These are phyloP conservation scores for Xiphydria camelus DNA, from an alignment of 2,888 invertebrate genomes.

Conservation along the genomic window DNA sequence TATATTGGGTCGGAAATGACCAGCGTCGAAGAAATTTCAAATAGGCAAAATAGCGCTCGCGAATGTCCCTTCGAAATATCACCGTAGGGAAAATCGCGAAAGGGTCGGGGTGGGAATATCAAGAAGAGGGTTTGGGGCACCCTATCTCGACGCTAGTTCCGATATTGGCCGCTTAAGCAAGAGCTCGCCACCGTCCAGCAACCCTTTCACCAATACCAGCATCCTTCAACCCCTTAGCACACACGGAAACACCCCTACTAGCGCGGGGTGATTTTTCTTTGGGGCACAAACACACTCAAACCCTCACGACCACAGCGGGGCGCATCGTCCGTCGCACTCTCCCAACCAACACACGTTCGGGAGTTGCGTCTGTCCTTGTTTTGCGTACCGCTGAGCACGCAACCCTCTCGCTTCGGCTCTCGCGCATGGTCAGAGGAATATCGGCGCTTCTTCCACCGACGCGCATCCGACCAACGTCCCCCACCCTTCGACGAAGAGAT, in stretches of 20 bases:
- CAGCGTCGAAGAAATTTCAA: too few species aligned
- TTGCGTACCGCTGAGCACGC: slow-evolving; percentile 22
- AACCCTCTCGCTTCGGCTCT: slow-evolving; percentile 22
- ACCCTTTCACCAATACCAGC: slow-evolving; percentile 48
- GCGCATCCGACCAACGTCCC: too few species aligned
- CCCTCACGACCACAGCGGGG: slow-evolving; percentile 37
- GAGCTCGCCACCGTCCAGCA: slow-evolving; percentile 58
- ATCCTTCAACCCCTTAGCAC: slow-evolving; percentile 45
- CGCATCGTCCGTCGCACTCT: slow-evolving; percentile 35
- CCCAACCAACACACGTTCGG: slow-evolving; percentile 29
- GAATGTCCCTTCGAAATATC: too few species aligned
- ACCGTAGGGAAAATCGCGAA: not conserved
- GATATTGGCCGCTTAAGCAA: slow-evolving; percentile 50
- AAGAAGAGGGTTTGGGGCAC: slow-evolving; percentile 8
- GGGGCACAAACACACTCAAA: slow-evolving; percentile 42
- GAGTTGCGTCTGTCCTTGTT: slow-evolving; percentile 25
- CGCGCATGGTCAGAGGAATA: slow-evolving; percentile 11
- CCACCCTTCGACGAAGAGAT: too few species aligned
- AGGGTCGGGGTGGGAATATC: not conserved
- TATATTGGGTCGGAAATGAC: too few species aligned
- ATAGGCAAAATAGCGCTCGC: too few species aligned
- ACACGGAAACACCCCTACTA: slow-evolving; percentile 36
- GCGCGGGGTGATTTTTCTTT: slow-evolving; percentile 51
- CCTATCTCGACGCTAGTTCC: slow-evolving; percentile 48
- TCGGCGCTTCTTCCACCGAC: too few species aligned